Base-by-base conservation (phyloP, 1,140 invertebrate genomes). In the Tetragonula clypearis region DNA sequence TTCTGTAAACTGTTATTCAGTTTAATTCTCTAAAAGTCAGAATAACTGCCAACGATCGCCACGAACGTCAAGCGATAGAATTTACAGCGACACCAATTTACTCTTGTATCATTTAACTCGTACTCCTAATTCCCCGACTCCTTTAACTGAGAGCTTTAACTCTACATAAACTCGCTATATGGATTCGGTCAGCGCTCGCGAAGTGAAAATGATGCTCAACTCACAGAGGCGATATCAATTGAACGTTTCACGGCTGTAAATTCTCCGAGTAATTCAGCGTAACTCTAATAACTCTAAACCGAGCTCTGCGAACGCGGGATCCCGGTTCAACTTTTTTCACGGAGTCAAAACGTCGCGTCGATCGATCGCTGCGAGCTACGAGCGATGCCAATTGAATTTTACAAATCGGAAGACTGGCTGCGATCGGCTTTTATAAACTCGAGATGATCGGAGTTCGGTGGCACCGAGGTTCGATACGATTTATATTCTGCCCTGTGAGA, bases 391-490 rank as follows among this genome's bases (percentile, higher is more conserved):
- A 78, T 78, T 62, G 35, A 62, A 78, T 49, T 62, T 78, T 49
- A 62, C n/a, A 41, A 65, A 78, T 65, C 23, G 12, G 4, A 9
- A 30, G 30, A 8, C 49, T 17, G 11, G 17, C 6, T 21, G 19
- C 23, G 58, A 77, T 78, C 23, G 35, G 19, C 26, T 76, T 78
- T 17, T n/a, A 26, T 49, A 65, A 65, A 53, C 35, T 65, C 35
- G 5, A n/a, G 5, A 41, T 8, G 17, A 65, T 65, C 23, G 12
- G 17, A 41, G 56, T 17, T 60, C 5, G 21, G 4, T 49, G 11
- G 14, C 65, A 65, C 30, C 30, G 4, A 49, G 14, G 55, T 49
- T 77, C 60, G 75, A 78, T 26, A 78, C 35, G 75, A 66, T 78
- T 78, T 78, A 78, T 78, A 78, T 17, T 41, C 21, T 21, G 41